Evolutionary conservation across 2,888 invertebrate genomes (phyloP).

Genomic region (Rhingia campestris): DNA sequence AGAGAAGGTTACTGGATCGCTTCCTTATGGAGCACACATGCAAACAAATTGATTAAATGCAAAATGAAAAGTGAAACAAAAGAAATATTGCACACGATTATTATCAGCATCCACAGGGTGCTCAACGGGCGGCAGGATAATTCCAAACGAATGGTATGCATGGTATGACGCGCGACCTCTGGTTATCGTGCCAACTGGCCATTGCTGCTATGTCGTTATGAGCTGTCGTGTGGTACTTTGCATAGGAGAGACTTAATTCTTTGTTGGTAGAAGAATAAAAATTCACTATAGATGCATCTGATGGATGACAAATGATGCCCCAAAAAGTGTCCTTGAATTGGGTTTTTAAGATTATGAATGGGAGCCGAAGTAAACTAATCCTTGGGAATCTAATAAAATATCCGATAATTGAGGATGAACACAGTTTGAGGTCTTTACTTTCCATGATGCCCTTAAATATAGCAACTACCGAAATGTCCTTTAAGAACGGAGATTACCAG

Average conservation of each 20-base stretch:
- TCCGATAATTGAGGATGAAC: no score
- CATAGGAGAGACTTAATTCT: not conserved
- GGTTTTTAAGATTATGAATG: no score
- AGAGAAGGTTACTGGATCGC: conserved; percentile 27
- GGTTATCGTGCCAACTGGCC: conserved; percentile 25
- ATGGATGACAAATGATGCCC: no score
- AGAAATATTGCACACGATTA: conserved; percentile 66
- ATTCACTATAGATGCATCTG: not conserved
- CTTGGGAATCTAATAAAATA: no score
- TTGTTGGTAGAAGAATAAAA: not conserved
- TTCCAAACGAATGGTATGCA: not conserved
- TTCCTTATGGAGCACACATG: conserved; percentile 46
- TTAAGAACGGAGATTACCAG: no score
- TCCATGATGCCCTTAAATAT: no score
- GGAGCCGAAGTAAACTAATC: no score
- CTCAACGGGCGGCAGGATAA: not conserved
- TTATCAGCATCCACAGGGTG: conserved; percentile 40
- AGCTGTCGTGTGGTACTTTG: not conserved
- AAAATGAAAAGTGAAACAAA: conserved; percentile 60
- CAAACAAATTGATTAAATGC: conserved; percentile 66
- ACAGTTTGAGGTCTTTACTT: no score
- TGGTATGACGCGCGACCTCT: conserved; percentile 5
- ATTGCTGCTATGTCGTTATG: conserved; percentile 1
- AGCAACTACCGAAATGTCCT: no score
- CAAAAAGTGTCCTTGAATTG: no score